These are phyloP conservation scores for Clistopyga incitator DNA, from an alignment of 2,888 invertebrate genomes.

Conservation along the genomic window DNA sequence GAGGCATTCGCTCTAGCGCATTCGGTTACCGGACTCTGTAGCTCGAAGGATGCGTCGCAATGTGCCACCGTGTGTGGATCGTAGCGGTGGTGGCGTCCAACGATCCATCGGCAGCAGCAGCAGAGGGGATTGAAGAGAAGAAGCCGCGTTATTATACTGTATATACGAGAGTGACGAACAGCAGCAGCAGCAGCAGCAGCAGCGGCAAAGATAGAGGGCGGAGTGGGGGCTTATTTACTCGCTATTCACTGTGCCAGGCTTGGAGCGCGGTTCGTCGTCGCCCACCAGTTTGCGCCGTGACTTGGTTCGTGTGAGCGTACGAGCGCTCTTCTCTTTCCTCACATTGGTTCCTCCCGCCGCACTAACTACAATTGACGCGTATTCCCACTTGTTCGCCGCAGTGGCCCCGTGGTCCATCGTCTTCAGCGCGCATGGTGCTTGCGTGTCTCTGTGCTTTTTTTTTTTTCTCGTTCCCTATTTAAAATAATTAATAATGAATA, in stretches of 20 bases:
- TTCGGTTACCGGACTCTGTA: background rate
- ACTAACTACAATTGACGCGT: constrained; percentile 8
- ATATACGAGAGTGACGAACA: constrained; percentile 42
- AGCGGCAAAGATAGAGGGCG: constrained; percentile 44
- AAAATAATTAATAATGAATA: background rate
- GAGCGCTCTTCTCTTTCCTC: constrained; percentile 16
- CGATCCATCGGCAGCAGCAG: constrained; percentile 33
- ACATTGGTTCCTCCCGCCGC: background rate
- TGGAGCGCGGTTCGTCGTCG: constrained; percentile 66
- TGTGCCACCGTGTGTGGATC: background rate
- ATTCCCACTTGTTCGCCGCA: background rate
- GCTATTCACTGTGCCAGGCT: constrained; percentile 70
- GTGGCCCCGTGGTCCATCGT: background rate
- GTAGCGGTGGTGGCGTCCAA: background rate
- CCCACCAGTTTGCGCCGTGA: constrained; percentile 70
- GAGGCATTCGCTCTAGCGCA: background rate
- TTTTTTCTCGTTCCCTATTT: too few species aligned
- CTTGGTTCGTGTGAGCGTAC: constrained; percentile 54
- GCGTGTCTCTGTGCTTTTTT: background rate
- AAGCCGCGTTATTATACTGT: constrained; percentile 31
- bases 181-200: constrained; percentile 33
- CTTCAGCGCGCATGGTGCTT: background rate
- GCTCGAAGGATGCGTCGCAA: constrained; percentile 8
- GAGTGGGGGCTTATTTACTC: constrained; percentile 70
- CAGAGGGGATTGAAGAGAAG: constrained; percentile 44